Evolutionary conservation across 2,113 vertebrate genomes (phyloP).

Genomic region (Coptodon bakossiorum): DNA sequence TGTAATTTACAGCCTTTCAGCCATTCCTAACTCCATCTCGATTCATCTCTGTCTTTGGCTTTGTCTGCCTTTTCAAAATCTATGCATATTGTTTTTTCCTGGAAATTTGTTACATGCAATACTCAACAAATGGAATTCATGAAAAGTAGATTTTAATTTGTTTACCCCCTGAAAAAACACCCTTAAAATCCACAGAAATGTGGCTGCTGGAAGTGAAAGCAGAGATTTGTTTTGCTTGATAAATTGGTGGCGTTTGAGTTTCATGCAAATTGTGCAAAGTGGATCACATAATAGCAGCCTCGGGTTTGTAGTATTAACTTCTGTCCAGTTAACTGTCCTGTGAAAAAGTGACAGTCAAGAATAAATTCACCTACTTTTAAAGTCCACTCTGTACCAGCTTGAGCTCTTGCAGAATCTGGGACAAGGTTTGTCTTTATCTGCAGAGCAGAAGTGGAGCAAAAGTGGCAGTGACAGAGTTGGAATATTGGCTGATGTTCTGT

Average conservation of each 20-base stretch:
- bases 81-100: background rate
- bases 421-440: conserved; percentile 54
- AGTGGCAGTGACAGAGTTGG: conserved; percentile 43
- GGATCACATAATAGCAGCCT: background rate
- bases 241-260: background rate
- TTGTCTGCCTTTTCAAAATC: conserved; percentile 9
- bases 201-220: background rate
- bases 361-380: conserved; percentile 38
- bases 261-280: background rate
- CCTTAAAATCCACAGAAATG: background rate
- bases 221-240: background rate
- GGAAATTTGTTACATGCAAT: background rate
- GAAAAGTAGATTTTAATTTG: background rate
- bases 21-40: background rate
- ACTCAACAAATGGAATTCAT: background rate
- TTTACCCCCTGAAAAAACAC: background rate
- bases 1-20: conserved; percentile 54
- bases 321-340: background rate
- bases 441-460: conserved; percentile 45
- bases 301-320: background rate
- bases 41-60: conserved; percentile 31
- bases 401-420: conserved; percentile 55
- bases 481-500: conserved; percentile 13
- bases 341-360: background rate
- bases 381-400: conserved; percentile 28